Evolutionary conservation across 30 jellyfish, hydroid and myxozoan species (phyloP), one percentile per base, ranked within the genome.

Genomic region (Cassiopea andromeda): DNA sequence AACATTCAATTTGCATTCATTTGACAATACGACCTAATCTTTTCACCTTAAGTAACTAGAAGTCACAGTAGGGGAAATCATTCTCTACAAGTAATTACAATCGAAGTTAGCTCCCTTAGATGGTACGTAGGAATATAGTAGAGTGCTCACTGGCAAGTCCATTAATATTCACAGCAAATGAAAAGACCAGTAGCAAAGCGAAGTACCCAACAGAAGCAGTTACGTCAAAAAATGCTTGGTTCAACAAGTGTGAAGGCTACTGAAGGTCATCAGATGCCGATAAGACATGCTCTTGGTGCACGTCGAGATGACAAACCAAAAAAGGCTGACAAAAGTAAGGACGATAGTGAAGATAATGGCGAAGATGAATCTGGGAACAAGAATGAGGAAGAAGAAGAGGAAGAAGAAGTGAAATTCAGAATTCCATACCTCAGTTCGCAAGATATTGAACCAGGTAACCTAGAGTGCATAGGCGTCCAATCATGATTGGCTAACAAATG

Each of bases 381-480:
- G 15, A 84, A 79, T 18, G 92, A 74, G 12, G 97, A 89, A 1
- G 85, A 89, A 8, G 86, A 81, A 2, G 92, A 81, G 12, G 86
- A 72, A 58, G 85, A 64, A 70, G 90, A 89, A 43, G 68, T 75
- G 87, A 78, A 66, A 9, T 87, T 87, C 77, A 75, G 48, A 27
- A 61, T 87, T 44, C 94, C 94, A 1, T 87, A 58, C 54, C 75
- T 87, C 7, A 87, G 88, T 48, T 73, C 88, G 1, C 89, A 68
- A 66, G 89, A 75, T 38, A 87, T 87, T 17, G 16, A 67, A 18
- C 89, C 77, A 87, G 94, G 94, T 87, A 19, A 59, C 44, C 48
- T 1, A 54, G 7, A 54, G 7, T 54, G 7, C 64, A 54, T 10
- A 54, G 64, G 64, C 12, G 64, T 54, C 64, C 64, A 10, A 54